Evolutionary conservation across 2,888 invertebrate genomes (phyloP).

Genomic region (Epicampocera succincta): DNA sequence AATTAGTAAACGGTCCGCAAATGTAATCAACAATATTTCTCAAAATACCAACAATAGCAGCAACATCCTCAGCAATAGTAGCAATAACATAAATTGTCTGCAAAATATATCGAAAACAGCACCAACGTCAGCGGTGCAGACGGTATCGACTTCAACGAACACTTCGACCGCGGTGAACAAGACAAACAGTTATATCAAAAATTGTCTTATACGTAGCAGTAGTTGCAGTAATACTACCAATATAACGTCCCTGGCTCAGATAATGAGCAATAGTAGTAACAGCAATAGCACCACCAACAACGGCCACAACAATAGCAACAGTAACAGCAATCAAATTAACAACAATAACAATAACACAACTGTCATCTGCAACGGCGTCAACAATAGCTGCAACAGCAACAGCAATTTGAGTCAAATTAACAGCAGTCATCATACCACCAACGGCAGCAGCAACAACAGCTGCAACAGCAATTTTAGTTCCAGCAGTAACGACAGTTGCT

Average conservation of each 20-base stretch:
- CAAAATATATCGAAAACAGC: constrained; percentile 49
- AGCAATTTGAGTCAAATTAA: constrained; percentile 71
- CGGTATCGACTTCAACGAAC: constrained; percentile 72
- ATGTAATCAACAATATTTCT: constrained; percentile 59
- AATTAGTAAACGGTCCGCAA: constrained; percentile 66
- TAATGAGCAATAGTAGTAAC: constrained; percentile 79
- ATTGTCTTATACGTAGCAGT: constrained; percentile 79
- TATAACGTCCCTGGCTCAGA: constrained; percentile 78
- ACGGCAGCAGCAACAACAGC: constrained; percentile 74
- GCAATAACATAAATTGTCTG: constrained; percentile 58
- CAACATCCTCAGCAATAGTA: constrained; percentile 50
- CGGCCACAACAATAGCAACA: constrained; percentile 75
- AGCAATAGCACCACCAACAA: constrained; percentile 72
- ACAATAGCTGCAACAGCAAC: constrained; percentile 73
- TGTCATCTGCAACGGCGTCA: constrained; percentile 73
- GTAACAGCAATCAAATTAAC: constrained; percentile 72
- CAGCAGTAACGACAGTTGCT: constrained; percentile 70
- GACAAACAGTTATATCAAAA: constrained; percentile 77
- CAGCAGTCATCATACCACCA: constrained; percentile 75
- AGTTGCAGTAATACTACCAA: constrained; percentile 79
- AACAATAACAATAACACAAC: constrained; percentile 34
- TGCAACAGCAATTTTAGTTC: constrained; percentile 72
- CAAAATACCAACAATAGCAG: constrained; percentile 55
- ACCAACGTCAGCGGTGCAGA: constrained; percentile 66
- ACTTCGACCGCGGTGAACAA: constrained; percentile 71